Evolutionary conservation across 1,140 invertebrate species (phyloP), one percentile per base, ranked within the genome.

Genomic region (Kradibia gibbosae): DNA sequence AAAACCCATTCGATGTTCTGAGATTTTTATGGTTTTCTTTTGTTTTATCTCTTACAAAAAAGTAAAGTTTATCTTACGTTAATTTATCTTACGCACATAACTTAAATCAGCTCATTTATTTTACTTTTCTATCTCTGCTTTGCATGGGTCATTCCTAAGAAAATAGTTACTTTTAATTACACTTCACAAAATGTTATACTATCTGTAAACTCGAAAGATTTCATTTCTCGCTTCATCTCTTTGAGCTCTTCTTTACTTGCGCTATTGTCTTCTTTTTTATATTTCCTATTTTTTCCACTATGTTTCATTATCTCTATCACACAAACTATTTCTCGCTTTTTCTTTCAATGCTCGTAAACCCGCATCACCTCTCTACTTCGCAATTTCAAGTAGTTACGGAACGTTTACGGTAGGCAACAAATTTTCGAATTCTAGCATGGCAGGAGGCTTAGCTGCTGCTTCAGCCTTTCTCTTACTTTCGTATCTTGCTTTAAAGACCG

Each of bases 351-450:
- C 50, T 62, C 34, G 70, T 50, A 45, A 55, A 76, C 53, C 1
- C 42, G 70, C 45, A 45, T 45, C 17, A 22, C 36, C 31, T 2
- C 45, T 31, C 39, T 53, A 53, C 65, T 71, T 83, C 65, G 83
- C 83, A 84, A 85, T 85, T 86, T 85, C 84, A 73, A 83, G 79
- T 82, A 84, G 85, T 85, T 85, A 86, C 85, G 84, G 78, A 82
- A 81, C 85, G 83, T 86, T 86, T 86, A 86, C 84, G 83, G 84
- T 82, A 62, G 84, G 71, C 85, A 84, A 86, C 83, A 85, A 85
- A 84, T 86, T 85, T 83, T 83, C 70, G 84, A 86, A 84, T 85
- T 85, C 84, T 82, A 78, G 60, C 80, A 76, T 76, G 48, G 80
- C 48, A 60, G 65, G 36, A 72, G 70, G 60, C 72, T 76, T 76